A percentile compares a stretch with the other conserved stretches of the same genome.
phyloP scores from a whole-genome alignment of 2,113 vertebrate species.

The Xenopus tropicalis region DNA sequence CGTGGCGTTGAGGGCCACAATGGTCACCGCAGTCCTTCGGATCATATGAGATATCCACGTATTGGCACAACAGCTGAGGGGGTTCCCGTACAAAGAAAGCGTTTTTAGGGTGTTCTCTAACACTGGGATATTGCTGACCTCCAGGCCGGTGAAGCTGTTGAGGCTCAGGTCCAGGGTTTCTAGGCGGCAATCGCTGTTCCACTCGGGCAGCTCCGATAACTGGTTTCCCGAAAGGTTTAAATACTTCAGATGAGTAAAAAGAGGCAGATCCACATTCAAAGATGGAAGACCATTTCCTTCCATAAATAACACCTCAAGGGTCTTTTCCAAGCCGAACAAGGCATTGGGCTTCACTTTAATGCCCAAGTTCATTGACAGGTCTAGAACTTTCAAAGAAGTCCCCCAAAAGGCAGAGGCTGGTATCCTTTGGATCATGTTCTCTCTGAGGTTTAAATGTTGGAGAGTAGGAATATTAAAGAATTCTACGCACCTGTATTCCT shows the following conservation, averaged over 20 bases:
- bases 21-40: conserved; percentile 68
- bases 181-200: conserved; percentile 70
- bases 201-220: conserved; percentile 70
- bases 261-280: conserved; percentile 74
- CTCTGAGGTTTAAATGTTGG: conserved; percentile 70
- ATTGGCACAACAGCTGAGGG: conserved; percentile 85
- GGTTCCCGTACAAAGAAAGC: conserved; percentile 84
- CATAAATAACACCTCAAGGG: conserved; percentile 75
- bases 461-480: conserved; percentile 67
- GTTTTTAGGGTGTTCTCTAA: conserved; percentile 78
- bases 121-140: conserved; percentile 67
- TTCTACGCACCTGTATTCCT: conserved; percentile 61
- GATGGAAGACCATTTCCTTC: conserved; percentile 69
- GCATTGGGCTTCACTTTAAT: conserved; percentile 68
- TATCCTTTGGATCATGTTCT: conserved; percentile 69
- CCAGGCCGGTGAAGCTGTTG: conserved; percentile 80
- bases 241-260: conserved; percentile 69
- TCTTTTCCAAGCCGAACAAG: conserved; percentile 75
- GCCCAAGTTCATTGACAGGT: conserved; percentile 80
- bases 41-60: conserved; percentile 74
- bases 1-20: conserved; percentile 69
- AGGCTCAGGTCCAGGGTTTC: conserved; percentile 86
- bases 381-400: conserved; percentile 71
- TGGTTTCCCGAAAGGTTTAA: conserved; percentile 85
- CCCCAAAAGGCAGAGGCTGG: conserved; percentile 66